Conservation (phyloP, 1,140 invertebrate genomes). For the Protaetia brevitarsis region DNA sequence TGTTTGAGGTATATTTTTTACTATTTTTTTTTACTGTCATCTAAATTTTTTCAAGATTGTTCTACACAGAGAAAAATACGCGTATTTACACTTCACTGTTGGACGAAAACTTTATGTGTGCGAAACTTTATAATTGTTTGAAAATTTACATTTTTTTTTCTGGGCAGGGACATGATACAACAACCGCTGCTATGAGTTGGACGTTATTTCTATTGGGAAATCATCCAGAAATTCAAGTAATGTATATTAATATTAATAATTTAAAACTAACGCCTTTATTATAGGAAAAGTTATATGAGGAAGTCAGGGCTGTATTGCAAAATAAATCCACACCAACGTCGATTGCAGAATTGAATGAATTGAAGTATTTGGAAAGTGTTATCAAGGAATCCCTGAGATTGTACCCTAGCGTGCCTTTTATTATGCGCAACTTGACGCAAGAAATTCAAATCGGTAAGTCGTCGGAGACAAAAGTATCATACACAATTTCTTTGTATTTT, state of each 20-base stretch:
- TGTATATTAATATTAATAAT: background rate
- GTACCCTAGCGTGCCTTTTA: constrained; percentile 66
- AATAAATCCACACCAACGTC: constrained; percentile 38
- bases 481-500: background rate
- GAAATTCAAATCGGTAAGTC: constrained; percentile 52
- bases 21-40: background rate
- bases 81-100: too few species aligned
- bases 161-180: constrained; percentile 21
- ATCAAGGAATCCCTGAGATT: constrained; percentile 64
- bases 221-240: constrained; percentile 17
- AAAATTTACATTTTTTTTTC: background rate
- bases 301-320: constrained; percentile 42
- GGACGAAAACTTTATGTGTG: too few species aligned
- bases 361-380: constrained; percentile 66
- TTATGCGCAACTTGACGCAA: constrained; percentile 57
- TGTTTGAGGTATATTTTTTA: constrained; percentile 7
- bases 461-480: too few species aligned
- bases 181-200: constrained; percentile 11
- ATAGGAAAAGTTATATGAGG: constrained; percentile 59
- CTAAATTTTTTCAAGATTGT: too few species aligned
- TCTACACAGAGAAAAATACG: too few species aligned
- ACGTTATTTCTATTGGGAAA: constrained; percentile 13
- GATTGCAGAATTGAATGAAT: constrained; percentile 55
- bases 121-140: background rate
- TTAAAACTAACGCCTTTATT: constrained; percentile 27